Evolutionary conservation across 2,888 invertebrate species (phyloP), one percentile per base, ranked within the genome.

Genomic region (Hydroisotoma schaefferi): DNA sequence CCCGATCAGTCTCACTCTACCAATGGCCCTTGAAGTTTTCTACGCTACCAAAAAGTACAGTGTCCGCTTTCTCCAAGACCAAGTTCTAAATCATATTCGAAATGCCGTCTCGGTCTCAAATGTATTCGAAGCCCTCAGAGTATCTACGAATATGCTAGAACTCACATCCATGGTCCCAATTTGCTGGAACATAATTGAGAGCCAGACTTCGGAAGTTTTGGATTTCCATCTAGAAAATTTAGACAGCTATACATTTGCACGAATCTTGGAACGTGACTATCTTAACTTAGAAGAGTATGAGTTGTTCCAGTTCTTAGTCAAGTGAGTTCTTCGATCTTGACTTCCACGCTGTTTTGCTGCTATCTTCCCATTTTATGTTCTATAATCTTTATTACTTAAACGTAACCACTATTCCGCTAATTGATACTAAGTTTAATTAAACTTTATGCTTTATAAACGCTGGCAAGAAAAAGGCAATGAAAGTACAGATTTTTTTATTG

Each of bases 121-220:
- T 59, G 67, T 70, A 2, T 70, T 70, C 52, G 67, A 70, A 58
- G 70, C 67, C 12, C 53, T 70, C 28, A 29, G 55, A 44, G 59
- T 68, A 10, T 66, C 66, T 1, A 68, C 68, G 15, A 64, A 54
- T 44, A 53, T 63, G 4, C 43, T 70, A 15, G 67, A 66, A 23
- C 57, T 70, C n/a, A 57, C 67, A 2, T 59, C 48, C 15, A 51
- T 70, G 18, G 59, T 66, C 1, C 64, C 67, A 0, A 58, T 63
- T 18, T 70, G 67, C 38, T 68, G 67, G 67, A 66, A 60, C 46
- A 63, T 70, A 15, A 63, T 70, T 46, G 67, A 67, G 44, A 60
- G 63, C 28, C 43, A 65, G 18, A 68, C 70, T 1, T 22, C 12
- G 1, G 59, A 60, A 22, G 66, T 68, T 1, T 43, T 70, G 55